These are phyloP conservation scores for Holotrichia oblita DNA, from an alignment of 1,140 invertebrate genomes.

Conservation along the genomic window DNA sequence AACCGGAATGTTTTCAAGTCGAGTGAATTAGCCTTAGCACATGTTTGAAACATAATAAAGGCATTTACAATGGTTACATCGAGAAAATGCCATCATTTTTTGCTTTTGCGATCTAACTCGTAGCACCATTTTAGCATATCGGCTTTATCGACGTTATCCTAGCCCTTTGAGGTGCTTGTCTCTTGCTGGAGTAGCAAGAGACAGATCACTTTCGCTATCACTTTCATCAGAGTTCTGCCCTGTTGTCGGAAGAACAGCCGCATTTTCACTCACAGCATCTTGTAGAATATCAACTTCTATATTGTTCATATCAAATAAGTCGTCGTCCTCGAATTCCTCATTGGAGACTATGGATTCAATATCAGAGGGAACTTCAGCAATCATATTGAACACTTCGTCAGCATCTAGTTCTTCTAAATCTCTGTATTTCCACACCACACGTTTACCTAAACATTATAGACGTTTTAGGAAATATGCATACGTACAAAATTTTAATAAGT, in stretches of 20 bases:
- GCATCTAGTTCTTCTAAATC: too few species aligned
- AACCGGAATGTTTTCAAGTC: background rate
- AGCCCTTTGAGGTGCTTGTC: too few species aligned
- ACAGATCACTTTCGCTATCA: background rate
- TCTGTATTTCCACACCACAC: too few species aligned
- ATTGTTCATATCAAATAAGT: background rate
- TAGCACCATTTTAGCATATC: background rate
- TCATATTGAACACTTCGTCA: too few species aligned
- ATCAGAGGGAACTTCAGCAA: too few species aligned
- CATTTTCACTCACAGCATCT: background rate
- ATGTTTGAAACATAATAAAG: background rate
- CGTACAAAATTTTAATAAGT: too few species aligned
- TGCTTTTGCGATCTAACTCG: background rate
- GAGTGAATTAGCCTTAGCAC: background rate
- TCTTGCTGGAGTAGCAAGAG: too few species aligned
- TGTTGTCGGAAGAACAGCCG: background rate
- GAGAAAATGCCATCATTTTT: background rate
- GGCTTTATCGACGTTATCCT: too few species aligned
- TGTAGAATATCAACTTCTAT: background rate
- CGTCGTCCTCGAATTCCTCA: too few species aligned
- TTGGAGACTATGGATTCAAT: too few species aligned
- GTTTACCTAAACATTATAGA: too few species aligned
- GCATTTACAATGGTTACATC: background rate
- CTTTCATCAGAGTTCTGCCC: background rate
- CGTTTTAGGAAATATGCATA: too few species aligned